Base-by-base conservation (phyloP, 2,113 vertebrate species). In the Typhlomys cinereus region DNA sequence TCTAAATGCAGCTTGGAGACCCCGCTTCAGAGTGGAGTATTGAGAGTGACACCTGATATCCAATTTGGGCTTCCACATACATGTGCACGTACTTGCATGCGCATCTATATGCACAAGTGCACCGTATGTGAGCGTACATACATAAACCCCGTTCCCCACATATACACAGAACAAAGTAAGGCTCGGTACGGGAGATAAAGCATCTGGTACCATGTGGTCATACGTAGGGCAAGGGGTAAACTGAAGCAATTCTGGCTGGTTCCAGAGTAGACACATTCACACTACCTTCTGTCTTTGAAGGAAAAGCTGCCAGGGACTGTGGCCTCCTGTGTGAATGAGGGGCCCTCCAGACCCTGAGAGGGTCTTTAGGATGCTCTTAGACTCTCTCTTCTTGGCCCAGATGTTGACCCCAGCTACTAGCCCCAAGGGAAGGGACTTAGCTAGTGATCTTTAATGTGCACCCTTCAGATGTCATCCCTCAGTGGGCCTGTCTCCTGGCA, bases 141-240 rank as follows among this genome's bases (percentile, higher is more conserved):
- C n/a, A n/a, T n/a, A n/a, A n/a, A n/a, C n/a, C n/a, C n/a, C n/a
- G n/a, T n/a, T n/a, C n/a, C n/a, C n/a, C n/a, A n/a, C n/a, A n/a
- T n/a, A n/a, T n/a, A n/a, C n/a, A n/a, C 76, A 95, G 79, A 41
- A 54, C 10, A 78, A 94, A 86, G 31, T 34, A 89, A 59, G 6
- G 25, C 31, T 74, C 1, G 11, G 50, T 15, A 39, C 71, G 71
- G 74, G 57, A 74, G 85, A 75, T 0, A 5, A 44, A 62, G 21
- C 1, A 1, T 21, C 70, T 25, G 66, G 10, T 2, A 48, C 29
- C 21, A 17, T 0, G 12, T 12, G 64, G 54, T 36, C 39, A n/a
- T 21, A 25, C 4, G 5, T 18, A 36, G 44, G 87, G 14, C 29
- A 8, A 29, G 21, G 4, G 0, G 75, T 39, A 67, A 71, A 23